Evolutionary conservation across 2,797 vertebrate species (phyloP).

Genomic region (Helarctos malayanus): DNA sequence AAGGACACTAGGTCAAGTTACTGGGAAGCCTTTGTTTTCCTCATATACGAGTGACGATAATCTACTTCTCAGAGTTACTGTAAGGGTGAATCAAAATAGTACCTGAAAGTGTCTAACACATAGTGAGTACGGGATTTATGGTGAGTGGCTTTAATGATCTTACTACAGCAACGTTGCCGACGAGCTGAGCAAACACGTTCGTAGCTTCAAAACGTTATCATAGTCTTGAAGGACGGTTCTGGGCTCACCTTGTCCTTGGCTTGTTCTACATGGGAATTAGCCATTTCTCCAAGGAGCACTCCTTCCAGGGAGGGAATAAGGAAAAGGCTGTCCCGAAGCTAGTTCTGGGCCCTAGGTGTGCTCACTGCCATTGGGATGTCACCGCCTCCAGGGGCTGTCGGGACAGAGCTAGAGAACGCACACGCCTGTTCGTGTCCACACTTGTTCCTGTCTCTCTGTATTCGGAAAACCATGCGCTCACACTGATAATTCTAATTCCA

Average conservation of each 20-base stretch:
- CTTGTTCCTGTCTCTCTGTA: not conserved
- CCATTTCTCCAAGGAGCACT: not conserved
- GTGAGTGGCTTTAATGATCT: not conserved
- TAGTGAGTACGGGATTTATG: not conserved
- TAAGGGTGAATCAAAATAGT: not conserved
- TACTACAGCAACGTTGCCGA: not conserved
- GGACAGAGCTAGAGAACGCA: not conserved
- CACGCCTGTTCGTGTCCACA: not conserved
- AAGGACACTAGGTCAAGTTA: not conserved
- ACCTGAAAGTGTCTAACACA: not conserved
- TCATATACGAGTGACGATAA: not conserved
- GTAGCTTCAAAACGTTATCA: not conserved
- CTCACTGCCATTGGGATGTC: not conserved
- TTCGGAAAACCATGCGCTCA: not conserved
- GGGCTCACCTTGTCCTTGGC: not conserved
- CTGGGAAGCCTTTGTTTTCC: not conserved
- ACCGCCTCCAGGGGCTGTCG: not conserved
- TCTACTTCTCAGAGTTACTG: not conserved
- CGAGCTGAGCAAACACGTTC: not conserved
- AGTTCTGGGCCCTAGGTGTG: not conserved
- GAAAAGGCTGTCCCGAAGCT: not conserved
- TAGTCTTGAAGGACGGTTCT: not conserved
- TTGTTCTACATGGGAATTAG: not conserved
- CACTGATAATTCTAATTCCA: not conserved
- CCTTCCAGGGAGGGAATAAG: not conserved